phyloP scores from a whole-genome alignment of 2,797 vertebrate species.

The Myripristis murdjan region DNA sequence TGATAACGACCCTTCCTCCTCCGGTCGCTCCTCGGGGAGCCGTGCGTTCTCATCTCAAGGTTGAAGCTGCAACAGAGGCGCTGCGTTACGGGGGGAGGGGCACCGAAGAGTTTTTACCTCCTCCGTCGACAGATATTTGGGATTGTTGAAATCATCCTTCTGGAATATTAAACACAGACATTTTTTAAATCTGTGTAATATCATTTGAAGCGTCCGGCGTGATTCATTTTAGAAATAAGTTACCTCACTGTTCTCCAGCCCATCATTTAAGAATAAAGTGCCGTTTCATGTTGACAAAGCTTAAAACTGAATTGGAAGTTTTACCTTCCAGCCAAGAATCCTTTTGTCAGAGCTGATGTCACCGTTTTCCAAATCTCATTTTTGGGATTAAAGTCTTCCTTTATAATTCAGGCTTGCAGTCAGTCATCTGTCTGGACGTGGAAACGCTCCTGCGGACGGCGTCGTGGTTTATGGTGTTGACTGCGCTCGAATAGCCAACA shows the following conservation, averaged over 20 bases:
- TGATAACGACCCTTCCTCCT: slow-evolving; percentile 70
- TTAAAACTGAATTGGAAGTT: neutral
- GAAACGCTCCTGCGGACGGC: too few relatives aligned
- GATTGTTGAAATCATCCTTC: slow-evolving; percentile 4
- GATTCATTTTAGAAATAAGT: too few relatives aligned
- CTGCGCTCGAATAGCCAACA: too few relatives aligned
- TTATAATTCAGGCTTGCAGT: too few relatives aligned
- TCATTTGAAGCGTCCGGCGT: neutral
- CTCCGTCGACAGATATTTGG: slow-evolving; percentile 17
- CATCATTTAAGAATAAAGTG: too few relatives aligned
- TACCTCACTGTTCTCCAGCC: too few relatives aligned
- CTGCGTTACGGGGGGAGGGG: slow-evolving; percentile 10
- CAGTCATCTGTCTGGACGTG: too few relatives aligned
- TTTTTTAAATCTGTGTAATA: neutral
- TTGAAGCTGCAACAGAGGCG: slow-evolving; percentile 49
- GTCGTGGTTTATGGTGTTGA: too few relatives aligned
- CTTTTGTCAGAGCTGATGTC: neutral
- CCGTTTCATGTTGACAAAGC: neutral
- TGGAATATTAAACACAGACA: neutral
- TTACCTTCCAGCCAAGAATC: neutral
- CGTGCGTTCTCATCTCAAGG: slow-evolving; percentile 61
- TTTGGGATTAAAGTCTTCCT: too few relatives aligned
- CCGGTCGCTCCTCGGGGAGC: slow-evolving; percentile 46
- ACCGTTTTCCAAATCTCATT: too few relatives aligned
- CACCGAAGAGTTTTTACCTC: slow-evolving; percentile 2